Evolutionary conservation across 1,140 invertebrate genomes (phyloP), one percentile per base, ranked within the genome.

Genomic region (Drosophila ironensis): DNA sequence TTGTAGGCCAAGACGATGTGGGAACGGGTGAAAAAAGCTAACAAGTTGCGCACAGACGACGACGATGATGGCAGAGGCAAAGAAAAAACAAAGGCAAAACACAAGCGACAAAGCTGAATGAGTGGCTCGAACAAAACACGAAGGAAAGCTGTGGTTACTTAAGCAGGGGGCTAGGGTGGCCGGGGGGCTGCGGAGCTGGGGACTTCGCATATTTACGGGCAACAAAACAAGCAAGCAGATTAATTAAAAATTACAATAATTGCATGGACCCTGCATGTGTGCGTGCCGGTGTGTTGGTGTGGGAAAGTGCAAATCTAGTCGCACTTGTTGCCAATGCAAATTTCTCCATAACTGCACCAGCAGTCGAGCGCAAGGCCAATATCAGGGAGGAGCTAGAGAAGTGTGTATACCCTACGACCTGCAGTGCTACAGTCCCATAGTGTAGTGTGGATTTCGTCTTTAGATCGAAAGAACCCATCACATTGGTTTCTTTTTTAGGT

Each of bases 1-100:
- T 93, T 92, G 75, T 94, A 94, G 33, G 92, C 92, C 76, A 93
- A 93, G 22, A 94, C 80, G 60, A 94, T 90, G 88, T 94, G 93
- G 75, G 92, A 91, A 75, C 92, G 92, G 57, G 92, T 94, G 64
- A 94, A 91, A 71, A 93, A 90, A 71, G 93, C 94, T 95, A n/a
- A n/a, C n/a, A n/a, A n/a, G n/a, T n/a, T n/a, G n/a, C n/a, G n/a
- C n/a, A n/a, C n/a, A n/a, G n/a, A n/a, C n/a, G n/a, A n/a, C n/a
- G n/a, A n/a, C n/a, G 60, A 24, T 42, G 52, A 41, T 20, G 7
- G 30, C 20, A 67, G 28, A 30, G 42, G 28, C 30, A 2, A 41
- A 11, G 16, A 50, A 38, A 44, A 53, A 47, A 47, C 25, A 59
- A 14, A 51, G 57, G 47, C 37, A 66, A 53, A 30, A 48, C 30